Conservation (phyloP, 2,888 invertebrate genomes). For the Aphidoletes aphidimyza region DNA sequence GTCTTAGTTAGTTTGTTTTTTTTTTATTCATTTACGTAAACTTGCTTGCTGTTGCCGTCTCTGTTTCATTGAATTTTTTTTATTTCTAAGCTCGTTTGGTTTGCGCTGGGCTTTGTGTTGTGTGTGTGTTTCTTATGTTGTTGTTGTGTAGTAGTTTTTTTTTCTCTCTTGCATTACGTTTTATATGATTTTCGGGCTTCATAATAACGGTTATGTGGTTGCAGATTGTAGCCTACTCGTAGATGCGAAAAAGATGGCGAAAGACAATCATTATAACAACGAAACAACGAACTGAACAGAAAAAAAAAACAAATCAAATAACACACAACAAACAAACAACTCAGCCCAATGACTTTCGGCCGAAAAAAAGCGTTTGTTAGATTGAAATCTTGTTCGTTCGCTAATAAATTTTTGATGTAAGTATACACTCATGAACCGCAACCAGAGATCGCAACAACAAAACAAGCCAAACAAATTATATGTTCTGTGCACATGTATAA, state of each 20-base stretch:
- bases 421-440: too few species aligned
- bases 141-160: neutral
- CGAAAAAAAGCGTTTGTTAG: too few species aligned
- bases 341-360: neutral
- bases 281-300: too few species aligned
- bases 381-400: too few species aligned
- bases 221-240: too few species aligned
- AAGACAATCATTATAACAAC: neutral
- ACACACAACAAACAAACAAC: neutral
- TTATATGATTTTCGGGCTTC: too few species aligned
- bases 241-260: neutral
- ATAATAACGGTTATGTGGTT: too few species aligned
- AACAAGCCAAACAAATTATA: neutral
- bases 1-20: neutral
- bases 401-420: too few species aligned
- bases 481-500: neutral
- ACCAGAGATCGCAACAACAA: neutral
- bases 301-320: neutral
- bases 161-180: too few species aligned
- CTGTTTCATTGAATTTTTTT: neutral
- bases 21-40: too few species aligned
- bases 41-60: neutral
- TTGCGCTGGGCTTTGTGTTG: neutral
- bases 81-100: neutral
- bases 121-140: neutral